These are phyloP conservation scores for Drosophila auraria DNA, from an alignment of 1,140 invertebrate species.

Conservation along the genomic window DNA sequence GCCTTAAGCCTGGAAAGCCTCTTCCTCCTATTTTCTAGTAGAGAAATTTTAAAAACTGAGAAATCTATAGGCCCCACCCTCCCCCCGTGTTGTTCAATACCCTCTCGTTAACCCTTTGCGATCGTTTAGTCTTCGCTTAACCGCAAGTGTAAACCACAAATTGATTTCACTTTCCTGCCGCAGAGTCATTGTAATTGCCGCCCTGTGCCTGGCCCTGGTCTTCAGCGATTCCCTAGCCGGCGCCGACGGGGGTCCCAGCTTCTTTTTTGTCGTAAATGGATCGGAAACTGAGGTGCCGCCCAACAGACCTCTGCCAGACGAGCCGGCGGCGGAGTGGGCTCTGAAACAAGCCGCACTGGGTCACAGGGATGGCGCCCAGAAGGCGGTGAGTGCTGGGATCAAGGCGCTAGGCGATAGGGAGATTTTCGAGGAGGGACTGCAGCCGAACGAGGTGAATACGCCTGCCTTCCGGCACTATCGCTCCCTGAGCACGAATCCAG, in stretches of 20 bases:
- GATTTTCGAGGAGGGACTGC: conserved; percentile 86
- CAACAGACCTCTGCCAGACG: conserved; percentile 65
- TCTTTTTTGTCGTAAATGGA: conserved; percentile 66
- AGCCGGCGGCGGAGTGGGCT: conserved; percentile 71
- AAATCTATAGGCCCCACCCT: neutral
- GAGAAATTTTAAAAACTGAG: conserved; percentile 1
- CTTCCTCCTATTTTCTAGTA: neutral
- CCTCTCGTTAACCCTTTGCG: conserved; percentile 6
- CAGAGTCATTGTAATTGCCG: conserved; percentile 75
- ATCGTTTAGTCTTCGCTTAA: conserved; percentile 51
- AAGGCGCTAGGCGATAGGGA: conserved; percentile 86
- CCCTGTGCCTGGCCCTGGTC: conserved; percentile 57
- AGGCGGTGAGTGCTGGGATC: conserved; percentile 85
- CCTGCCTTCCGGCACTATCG: conserved; percentile 90
- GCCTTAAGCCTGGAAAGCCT: no score
- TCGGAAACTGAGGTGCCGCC: conserved; percentile 19
- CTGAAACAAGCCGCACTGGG: conserved; percentile 32
- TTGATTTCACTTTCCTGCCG: conserved; percentile 53
- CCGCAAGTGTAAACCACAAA: conserved; percentile 57
- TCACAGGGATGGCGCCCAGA: conserved; percentile 40
- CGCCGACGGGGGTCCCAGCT: conserved; percentile 44
- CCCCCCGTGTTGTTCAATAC: conserved; percentile 25
- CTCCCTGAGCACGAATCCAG: conserved; percentile 87
- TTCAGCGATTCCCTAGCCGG: conserved; percentile 38
- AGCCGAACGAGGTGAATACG: conserved; percentile 86